phyloP scores from a whole-genome alignment of 2,888 invertebrate species.

The Lapara coniferarum region DNA sequence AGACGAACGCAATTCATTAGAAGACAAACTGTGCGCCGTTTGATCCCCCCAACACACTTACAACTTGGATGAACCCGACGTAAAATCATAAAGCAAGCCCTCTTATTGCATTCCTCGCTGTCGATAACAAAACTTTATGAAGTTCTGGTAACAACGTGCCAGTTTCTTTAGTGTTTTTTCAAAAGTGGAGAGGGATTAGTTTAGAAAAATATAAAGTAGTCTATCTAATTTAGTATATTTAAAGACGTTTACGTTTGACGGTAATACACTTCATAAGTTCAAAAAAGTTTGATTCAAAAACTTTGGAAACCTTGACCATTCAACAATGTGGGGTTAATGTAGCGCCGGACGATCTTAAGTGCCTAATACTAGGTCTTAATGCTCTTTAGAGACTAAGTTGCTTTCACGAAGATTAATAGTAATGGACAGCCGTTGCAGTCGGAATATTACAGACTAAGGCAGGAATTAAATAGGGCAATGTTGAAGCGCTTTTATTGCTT shows the following conservation, averaged over 20 bases:
- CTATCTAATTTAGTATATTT: too few species aligned
- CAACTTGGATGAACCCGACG: constrained; percentile 7
- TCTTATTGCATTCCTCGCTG: constrained; percentile 27
- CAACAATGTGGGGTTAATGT: background rate
- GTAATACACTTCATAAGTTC: too few species aligned
- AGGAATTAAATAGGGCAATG: background rate
- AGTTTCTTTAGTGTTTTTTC: constrained; percentile 3
- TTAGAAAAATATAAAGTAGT: too few species aligned
- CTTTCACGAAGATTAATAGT: constrained; percentile 3
- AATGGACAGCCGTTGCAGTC: constrained; percentile 5
- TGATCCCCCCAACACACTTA: background rate
- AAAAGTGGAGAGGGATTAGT: background rate
- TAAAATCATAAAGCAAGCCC: constrained; percentile 17
- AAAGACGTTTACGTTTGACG: too few species aligned
- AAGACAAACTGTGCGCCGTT: constrained; percentile 1
- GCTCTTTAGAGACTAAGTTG: constrained; percentile 2
- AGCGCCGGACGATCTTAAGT: constrained; percentile 6
- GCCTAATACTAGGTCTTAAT: background rate
- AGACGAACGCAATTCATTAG: background rate
- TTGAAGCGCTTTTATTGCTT: background rate
- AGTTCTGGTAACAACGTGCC: constrained; percentile 18
- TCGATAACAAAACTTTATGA: constrained; percentile 22
- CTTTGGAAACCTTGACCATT: background rate
- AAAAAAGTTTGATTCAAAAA: background rate
- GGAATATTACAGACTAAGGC: background rate